phyloP scores from a whole-genome alignment of 2,888 invertebrate genomes.

The Mesoligia furuncula region DNA sequence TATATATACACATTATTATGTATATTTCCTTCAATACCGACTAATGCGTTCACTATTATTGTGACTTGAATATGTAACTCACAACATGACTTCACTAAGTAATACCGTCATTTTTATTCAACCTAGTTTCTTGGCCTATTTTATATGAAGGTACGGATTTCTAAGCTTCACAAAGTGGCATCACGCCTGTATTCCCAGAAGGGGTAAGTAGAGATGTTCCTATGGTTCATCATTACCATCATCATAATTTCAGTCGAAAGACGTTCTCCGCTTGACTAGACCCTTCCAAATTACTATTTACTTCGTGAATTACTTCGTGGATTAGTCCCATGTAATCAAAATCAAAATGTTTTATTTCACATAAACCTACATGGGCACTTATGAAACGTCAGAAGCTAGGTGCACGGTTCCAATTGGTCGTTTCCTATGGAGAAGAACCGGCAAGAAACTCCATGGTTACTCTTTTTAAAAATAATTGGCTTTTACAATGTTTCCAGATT shows the following conservation, averaged over 20 bases:
- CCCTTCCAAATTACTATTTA: neutral
- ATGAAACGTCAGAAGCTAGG: too few relatives aligned
- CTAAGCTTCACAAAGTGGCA: neutral
- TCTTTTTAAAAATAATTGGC: too few relatives aligned
- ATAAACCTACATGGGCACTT: too few relatives aligned
- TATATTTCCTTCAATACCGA: constrained; percentile 36
- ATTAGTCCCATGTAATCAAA: too few relatives aligned
- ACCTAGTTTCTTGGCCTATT: neutral
- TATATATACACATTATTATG: neutral
- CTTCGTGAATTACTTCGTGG: neutral
- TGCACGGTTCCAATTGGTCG: too few relatives aligned
- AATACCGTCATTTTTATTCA: constrained; percentile 32
- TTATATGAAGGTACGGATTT: neutral
- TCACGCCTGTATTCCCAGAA: neutral
- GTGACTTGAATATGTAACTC: constrained; percentile 51
- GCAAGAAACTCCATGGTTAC: too few relatives aligned
- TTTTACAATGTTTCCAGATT: too few relatives aligned
- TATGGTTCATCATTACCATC: neutral
- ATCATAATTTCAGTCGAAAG: neutral
- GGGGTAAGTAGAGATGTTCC: neutral
- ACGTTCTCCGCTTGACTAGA: neutral
- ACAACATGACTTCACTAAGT: constrained; percentile 35
- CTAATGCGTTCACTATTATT: constrained; percentile 52
- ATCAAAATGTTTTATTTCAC: too few relatives aligned
- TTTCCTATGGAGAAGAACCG: too few relatives aligned